Evolutionary conservation across 35 echinoderm and acorn worm species (phyloP).

Genomic region (Amphiura filiformis): DNA sequence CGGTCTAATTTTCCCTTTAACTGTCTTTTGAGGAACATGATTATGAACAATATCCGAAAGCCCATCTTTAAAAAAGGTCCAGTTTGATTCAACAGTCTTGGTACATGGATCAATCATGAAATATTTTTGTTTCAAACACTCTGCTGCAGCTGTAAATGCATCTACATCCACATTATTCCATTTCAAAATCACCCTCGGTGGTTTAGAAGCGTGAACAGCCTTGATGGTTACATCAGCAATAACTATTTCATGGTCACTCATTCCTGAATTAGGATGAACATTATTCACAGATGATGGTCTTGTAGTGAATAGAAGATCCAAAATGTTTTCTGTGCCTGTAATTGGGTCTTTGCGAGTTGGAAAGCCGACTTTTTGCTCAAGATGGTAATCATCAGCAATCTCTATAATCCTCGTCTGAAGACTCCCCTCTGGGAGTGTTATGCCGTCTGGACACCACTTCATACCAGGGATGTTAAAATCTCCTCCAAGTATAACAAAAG

Average conservation of each 20-base stretch:
- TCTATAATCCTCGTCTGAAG: slow-evolving; percentile 17
- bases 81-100: slow-evolving; percentile 13
- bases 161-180: slow-evolving; percentile 21
- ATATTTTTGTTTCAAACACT: neutral
- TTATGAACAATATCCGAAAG: slow-evolving; percentile 9
- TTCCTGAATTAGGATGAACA: neutral
- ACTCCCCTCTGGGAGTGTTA: neutral
- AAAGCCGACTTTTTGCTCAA: slow-evolving; percentile 7
- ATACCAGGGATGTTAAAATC: slow-evolving; percentile 50
- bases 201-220: neutral
- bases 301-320: slow-evolving; percentile 10
- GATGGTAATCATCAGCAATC: neutral
- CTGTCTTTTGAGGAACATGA: neutral
- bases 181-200: neutral
- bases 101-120: neutral
- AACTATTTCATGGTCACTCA: neutral
- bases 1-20: slow-evolving; percentile 29
- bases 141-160: slow-evolving; percentile 3
- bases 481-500: slow-evolving; percentile 34
- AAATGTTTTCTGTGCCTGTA: neutral
- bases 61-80: slow-evolving; percentile 26
- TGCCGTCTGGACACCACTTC: slow-evolving; percentile 6
- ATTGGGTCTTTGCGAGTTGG: neutral
- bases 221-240: neutral
- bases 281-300: neutral